These are phyloP conservation scores for Tetramorium simillimum DNA, from an alignment of 1,140 invertebrate species.

Conservation along the genomic window DNA sequence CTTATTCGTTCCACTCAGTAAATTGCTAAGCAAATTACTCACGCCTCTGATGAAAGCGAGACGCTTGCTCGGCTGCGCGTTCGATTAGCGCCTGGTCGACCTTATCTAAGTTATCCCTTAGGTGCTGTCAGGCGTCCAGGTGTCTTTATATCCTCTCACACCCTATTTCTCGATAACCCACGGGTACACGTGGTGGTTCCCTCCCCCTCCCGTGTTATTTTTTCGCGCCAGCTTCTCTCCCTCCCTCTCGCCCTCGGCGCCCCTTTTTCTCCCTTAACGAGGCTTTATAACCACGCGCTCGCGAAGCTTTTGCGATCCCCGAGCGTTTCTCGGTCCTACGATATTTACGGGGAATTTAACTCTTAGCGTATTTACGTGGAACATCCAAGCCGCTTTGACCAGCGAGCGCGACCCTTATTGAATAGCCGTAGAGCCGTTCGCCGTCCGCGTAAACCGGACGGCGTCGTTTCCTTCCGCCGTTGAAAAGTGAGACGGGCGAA, in stretches of 20 bases:
- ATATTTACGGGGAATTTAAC: conserved; percentile 50
- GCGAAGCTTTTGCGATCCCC: conserved; percentile 38
- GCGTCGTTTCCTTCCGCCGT: background rate
- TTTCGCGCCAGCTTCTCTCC: too few relatives aligned
- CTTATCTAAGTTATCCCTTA: conserved; percentile 66
- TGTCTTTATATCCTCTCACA: conserved; percentile 72
- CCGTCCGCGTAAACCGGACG: background rate
- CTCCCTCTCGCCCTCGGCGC: too few relatives aligned
- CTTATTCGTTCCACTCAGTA: conserved; percentile 73
- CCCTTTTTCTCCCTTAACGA: background rate
- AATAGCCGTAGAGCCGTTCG: background rate
- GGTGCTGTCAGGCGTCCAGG: conserved; percentile 57
- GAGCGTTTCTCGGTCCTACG: conserved; percentile 15
- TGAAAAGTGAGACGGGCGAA: background rate
- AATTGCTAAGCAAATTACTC: conserved; percentile 80
- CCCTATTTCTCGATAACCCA: conserved; percentile 72
- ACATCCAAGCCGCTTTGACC: conserved; percentile 16
- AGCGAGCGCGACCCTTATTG: background rate
- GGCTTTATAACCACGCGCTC: conserved; percentile 34
- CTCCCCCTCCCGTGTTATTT: background rate
- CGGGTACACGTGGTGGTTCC: conserved; percentile 33
- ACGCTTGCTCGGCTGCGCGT: conserved; percentile 21
- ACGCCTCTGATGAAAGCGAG: conserved; percentile 71
- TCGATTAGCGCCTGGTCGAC: conserved; percentile 71
- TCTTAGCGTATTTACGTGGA: background rate